Evolutionary conservation across 2,113 vertebrate genomes (phyloP).

Genomic region (Petroica traversi): DNA sequence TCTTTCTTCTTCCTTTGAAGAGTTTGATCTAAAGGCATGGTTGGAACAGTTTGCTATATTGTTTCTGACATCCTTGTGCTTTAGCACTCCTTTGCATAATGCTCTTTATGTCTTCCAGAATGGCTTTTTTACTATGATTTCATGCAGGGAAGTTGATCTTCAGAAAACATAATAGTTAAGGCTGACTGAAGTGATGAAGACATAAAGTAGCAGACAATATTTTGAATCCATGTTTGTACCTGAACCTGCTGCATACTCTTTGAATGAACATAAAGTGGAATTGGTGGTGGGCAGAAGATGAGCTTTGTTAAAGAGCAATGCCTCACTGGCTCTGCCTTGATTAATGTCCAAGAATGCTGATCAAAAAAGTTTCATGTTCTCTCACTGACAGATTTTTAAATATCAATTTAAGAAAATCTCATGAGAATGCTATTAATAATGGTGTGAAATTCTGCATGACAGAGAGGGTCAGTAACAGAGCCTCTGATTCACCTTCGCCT

Average conservation of each 20-base stretch:
- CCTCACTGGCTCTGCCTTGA: background rate
- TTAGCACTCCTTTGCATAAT: background rate
- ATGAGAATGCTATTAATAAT: background rate
- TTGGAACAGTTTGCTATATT: background rate
- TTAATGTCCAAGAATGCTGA: background rate
- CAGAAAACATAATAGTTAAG: no score
- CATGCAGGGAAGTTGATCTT: no score
- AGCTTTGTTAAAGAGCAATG: background rate
- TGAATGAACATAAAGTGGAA: background rate
- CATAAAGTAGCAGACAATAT: background rate
- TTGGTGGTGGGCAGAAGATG: background rate
- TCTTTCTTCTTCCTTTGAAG: background rate
- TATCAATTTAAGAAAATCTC: background rate
- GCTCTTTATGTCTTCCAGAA: background rate
- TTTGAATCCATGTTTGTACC: background rate
- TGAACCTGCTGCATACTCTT: background rate
- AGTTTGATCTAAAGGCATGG: background rate
- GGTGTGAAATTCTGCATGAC: background rate
- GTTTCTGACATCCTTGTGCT: background rate
- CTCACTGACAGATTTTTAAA: background rate
- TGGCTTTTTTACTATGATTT: no score
- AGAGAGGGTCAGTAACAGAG: background rate
- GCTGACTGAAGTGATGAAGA: no score
- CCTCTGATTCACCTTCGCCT: background rate
- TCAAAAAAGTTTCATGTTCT: background rate